These are phyloP conservation scores for Tragulus kanchil DNA, from an alignment of 2,113 vertebrate genomes.

Conservation along the genomic window DNA sequence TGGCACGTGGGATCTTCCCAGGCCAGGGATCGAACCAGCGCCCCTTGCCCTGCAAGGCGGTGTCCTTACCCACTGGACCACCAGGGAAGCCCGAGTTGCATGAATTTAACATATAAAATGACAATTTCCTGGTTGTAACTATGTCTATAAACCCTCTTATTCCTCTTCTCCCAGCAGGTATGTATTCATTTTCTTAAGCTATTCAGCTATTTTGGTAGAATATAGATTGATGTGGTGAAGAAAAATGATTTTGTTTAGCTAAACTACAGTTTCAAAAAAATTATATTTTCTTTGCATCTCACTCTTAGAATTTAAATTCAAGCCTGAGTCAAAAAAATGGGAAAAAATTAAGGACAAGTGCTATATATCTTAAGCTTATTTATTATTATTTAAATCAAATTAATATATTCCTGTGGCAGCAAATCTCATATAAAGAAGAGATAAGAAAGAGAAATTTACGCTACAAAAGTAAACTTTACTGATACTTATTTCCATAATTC, in stretches of 20 bases:
- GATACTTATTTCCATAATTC: constrained; percentile 26
- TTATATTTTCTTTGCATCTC: constrained; percentile 46
- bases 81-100: not conserved
- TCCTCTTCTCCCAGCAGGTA: not conserved
- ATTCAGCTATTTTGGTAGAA: constrained; percentile 20
- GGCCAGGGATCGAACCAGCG: too few species aligned
- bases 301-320: constrained; percentile 7
- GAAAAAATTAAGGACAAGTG: not conserved
- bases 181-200: not conserved
- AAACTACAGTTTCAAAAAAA: not conserved
- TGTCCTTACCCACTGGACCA: too few species aligned
- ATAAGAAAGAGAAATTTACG: not conserved
- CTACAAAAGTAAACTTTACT: not conserved
- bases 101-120: constrained; percentile 41
- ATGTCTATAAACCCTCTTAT: not conserved
- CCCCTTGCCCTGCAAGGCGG: too few species aligned
- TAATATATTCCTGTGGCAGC: not conserved
- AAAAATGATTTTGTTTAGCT: constrained; percentile 40
- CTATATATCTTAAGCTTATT: not conserved
- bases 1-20: too few species aligned
- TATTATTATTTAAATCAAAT: constrained; percentile 49
- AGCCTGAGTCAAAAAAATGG: not conserved
- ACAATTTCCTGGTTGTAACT: not conserved
- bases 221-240: not conserved
- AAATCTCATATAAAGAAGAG: not conserved